phyloP scores from a whole-genome alignment of 2,797 vertebrate species.

The Iguana delicatissima region DNA sequence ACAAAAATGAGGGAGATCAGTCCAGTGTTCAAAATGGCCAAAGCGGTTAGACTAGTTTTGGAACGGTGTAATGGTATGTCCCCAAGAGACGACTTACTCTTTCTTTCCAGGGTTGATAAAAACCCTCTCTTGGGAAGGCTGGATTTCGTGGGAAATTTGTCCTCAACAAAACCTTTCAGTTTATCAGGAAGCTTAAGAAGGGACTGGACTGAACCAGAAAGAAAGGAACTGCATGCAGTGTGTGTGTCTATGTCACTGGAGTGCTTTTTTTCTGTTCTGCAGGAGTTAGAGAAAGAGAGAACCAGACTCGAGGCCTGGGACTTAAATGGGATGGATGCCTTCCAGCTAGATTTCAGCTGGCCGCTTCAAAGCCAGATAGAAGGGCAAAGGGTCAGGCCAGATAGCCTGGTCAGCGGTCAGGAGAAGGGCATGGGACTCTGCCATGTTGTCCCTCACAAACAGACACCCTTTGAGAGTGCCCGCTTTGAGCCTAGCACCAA shows the following conservation, averaged over 20 bases:
- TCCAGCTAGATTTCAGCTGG: background rate
- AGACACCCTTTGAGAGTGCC: no score
- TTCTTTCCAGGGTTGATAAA: background rate
- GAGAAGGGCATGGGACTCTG: background rate
- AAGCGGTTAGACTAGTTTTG: background rate
- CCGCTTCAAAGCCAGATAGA: no score
- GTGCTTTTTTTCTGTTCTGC: background rate
- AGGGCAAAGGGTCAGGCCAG: background rate
- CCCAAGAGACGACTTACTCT: background rate
- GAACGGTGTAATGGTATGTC: background rate
- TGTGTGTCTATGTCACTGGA: background rate
- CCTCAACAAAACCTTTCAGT: background rate
- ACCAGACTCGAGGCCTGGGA: background rate
- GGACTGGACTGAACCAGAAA: background rate
- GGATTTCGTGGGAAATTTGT: background rate
- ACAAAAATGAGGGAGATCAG: no score
- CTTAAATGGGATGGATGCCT: background rate
- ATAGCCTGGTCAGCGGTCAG: background rate
- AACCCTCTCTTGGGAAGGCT: background rate
- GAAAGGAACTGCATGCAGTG: background rate
- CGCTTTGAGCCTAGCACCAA: background rate
- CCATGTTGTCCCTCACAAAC: background rate
- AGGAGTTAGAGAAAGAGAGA: background rate
- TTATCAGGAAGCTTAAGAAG: constrained; percentile 10
- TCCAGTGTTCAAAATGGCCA: background rate